Evolutionary conservation across 2,113 vertebrate species (phyloP).

Genomic region (Trogon melanurus): DNA sequence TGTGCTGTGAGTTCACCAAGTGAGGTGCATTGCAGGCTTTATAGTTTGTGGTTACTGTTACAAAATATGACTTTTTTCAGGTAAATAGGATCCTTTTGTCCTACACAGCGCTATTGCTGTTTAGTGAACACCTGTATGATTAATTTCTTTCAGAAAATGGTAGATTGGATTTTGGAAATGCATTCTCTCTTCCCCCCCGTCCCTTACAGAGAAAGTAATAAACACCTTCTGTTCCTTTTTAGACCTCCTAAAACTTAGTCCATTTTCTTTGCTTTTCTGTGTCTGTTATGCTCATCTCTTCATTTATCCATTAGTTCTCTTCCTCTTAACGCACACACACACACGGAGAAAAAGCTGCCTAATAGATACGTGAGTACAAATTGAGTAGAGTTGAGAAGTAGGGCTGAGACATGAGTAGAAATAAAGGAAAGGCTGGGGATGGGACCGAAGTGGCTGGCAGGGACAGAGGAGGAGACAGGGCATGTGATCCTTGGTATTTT

Average conservation of each 20-base stretch:
- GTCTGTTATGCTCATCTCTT: fast-evolving
- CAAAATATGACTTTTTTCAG: background rate
- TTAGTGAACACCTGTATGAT: background rate
- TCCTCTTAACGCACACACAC: background rate
- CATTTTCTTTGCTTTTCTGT: background rate
- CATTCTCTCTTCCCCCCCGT: fast-evolving
- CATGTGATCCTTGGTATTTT: background rate
- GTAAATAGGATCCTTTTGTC: background rate
- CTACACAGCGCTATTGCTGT: background rate
- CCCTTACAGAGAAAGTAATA: background rate
- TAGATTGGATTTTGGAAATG: background rate
- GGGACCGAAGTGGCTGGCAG: background rate
- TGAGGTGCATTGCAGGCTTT: background rate
- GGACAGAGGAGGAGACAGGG: background rate
- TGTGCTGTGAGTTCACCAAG: background rate
- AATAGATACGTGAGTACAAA: no score
- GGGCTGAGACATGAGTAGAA: background rate
- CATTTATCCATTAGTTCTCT: background rate
- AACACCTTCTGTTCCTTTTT: background rate
- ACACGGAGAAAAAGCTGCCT: background rate
- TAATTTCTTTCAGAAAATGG: background rate
- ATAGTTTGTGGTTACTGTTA: background rate
- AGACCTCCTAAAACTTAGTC: background rate
- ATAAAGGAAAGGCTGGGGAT: background rate
- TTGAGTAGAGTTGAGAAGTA: no score